Evolutionary conservation across 1,140 invertebrate genomes (phyloP), one percentile per base, ranked within the genome.

Genomic region (Lasaia peninsularis): DNA sequence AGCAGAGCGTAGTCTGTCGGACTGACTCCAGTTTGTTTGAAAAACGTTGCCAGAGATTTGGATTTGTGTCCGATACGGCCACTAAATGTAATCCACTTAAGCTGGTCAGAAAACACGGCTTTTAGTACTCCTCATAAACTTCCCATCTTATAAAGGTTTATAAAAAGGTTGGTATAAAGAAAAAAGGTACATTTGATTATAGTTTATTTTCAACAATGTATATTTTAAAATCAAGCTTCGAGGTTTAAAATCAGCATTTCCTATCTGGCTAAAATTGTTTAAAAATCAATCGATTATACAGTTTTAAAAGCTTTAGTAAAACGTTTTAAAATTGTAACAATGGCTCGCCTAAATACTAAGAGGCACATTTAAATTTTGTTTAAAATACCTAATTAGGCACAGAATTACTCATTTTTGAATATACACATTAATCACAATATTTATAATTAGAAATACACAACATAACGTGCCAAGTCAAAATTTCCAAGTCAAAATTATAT

Each of bases 321-420:
- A 71, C 44, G 54, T 63, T 62, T 67, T 65, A 76, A 76, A 76
- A 70, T 54, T 20, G 34, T 62, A 65, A 63, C 59, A 65, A 40
- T 56, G 51, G 44, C 63, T 56, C 60, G 61, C 69, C 57, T 56
- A 40, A 68, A 54, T 40, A 62, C 62, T 66, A 73, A 67, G 56
- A 73, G 71, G 69, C 71, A 74, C 69, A 52, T 65, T 58, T 72
- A 77, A 72, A 76, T n/a, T 34, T 54, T 59, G 52, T 34, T 35
- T 66, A 59, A 63, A 69, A 69, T 66, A 34, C 51, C 59, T 20
- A 21, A 49, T 63, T 52, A 66, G 63, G 63, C 67, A 69, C 63
- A 61, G 37, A 44, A 44, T 44, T 44, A 18, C 37, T 44, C 14
- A 35, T n/a, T n/a, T 35, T 16, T 40, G 6, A 40, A 20, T 44